Percentiles rank a stretch among this genome's conserved stretches.
These are phyloP conservation scores for Nezara viridula DNA, from an alignment of 2,888 invertebrate genomes.

Conservation along the genomic window DNA sequence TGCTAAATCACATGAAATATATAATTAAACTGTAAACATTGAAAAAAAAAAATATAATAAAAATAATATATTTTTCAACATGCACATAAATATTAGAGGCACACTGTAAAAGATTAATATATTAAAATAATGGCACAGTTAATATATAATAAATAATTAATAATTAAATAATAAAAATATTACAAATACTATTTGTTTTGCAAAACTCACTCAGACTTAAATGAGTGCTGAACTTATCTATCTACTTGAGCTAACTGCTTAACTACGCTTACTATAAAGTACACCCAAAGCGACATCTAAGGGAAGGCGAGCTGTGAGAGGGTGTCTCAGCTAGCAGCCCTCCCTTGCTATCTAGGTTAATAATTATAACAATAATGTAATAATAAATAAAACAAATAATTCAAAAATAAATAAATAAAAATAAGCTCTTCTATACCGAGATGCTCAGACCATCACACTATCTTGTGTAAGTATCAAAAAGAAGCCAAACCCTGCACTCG, in stretches of 20 bases:
- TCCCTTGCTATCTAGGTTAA: slow-evolving; percentile 48
- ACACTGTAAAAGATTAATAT: neutral
- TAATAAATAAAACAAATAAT: slow-evolving; percentile 44
- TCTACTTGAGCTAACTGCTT: slow-evolving; percentile 45
- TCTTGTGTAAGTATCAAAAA: slow-evolving; percentile 57
- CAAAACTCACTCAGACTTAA: slow-evolving; percentile 55
- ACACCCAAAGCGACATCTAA: slow-evolving; percentile 55
- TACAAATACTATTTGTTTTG: slow-evolving; percentile 41
- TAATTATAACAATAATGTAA: slow-evolving; percentile 27
- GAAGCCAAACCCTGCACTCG: slow-evolving; percentile 58
- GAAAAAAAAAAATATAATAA: neutral
- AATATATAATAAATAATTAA: neutral
- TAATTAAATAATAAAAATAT: neutral
- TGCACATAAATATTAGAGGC: neutral
- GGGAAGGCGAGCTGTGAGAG: slow-evolving; percentile 25
- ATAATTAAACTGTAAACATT: neutral
- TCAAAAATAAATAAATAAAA: slow-evolving; percentile 39
- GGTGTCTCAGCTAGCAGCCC: neutral
- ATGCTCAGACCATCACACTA: slow-evolving; percentile 65
- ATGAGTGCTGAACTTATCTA: slow-evolving; percentile 54
- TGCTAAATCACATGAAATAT: neutral
- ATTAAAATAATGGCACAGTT: neutral
- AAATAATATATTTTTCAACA: neutral
- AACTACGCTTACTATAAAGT: slow-evolving; percentile 53
- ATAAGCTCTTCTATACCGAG: slow-evolving; percentile 64